Evolutionary conservation across 2,113 vertebrate genomes (phyloP).

Genomic region (Vombatus ursinus): DNA sequence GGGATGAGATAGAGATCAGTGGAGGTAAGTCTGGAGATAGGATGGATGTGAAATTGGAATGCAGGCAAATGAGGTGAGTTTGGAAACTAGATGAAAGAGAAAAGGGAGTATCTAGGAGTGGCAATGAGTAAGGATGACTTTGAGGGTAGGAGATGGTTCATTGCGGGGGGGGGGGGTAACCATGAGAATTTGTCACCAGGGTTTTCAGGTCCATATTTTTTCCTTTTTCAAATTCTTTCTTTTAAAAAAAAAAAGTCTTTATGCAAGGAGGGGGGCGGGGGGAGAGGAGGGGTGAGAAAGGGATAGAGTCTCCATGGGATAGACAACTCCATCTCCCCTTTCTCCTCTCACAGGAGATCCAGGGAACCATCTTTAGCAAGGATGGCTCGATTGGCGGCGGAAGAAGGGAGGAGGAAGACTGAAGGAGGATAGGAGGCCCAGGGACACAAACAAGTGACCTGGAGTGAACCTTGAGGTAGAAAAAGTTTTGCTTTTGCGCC

Average conservation of each 20-base stretch:
- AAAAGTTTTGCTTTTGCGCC: constrained; percentile 91
- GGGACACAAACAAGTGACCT: constrained; percentile 49
- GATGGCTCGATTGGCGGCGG: not conserved
- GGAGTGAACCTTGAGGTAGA: constrained; percentile 93
- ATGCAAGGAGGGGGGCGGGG: not conserved
- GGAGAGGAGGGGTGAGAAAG: not conserved
- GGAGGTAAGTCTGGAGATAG: not conserved
- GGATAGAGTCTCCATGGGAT: not conserved
- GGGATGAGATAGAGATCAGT: not conserved
- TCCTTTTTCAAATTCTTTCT: not conserved
- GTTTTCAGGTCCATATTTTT: not conserved
- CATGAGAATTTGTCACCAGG: not conserved
- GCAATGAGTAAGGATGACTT: not conserved
- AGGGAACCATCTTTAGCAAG: not conserved
- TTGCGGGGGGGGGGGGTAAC: not conserved
- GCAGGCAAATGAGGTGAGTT: not conserved
- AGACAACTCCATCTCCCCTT: not conserved
- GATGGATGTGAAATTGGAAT: not conserved
- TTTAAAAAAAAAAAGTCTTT: not conserved
- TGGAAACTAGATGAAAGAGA: not conserved
- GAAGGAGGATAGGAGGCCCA: constrained; percentile 38
- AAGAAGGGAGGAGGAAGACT: not conserved
- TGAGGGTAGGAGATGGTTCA: not conserved
- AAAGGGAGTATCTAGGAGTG: not conserved
- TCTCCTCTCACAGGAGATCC: not conserved